Percentiles rank a stretch among this genome's conserved stretches.
These are phyloP conservation scores for Podabrus alpinus DNA, from an alignment of 2,888 invertebrate species.

Conservation along the genomic window DNA sequence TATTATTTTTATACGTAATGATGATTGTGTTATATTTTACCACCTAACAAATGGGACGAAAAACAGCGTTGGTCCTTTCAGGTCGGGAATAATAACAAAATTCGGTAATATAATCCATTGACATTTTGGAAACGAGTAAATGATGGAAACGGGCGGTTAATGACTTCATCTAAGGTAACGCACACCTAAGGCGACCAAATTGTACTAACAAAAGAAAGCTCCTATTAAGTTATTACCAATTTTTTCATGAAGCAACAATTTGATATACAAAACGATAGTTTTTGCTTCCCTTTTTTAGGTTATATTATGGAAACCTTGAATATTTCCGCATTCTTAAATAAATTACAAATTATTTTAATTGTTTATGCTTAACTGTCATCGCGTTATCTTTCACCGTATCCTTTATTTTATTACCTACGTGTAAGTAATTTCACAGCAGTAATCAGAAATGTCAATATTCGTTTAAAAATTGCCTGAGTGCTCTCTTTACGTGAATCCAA, in stretches of 20 bases:
- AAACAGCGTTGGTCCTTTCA: not conserved
- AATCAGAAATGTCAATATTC: not conserved
- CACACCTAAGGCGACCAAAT: not conserved
- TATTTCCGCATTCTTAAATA: not conserved
- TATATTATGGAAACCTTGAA: not conserved
- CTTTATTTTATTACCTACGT: not conserved
- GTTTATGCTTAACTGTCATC: not conserved
- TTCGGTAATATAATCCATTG: not conserved
- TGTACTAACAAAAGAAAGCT: not conserved
- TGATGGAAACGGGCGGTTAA: not conserved
- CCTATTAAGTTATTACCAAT: not conserved
- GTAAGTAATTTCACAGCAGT: not conserved
- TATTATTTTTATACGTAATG: conserved; percentile 27
- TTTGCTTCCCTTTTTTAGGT: not conserved
- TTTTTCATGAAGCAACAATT: not conserved
- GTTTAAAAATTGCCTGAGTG: not conserved
- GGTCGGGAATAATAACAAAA: not conserved
- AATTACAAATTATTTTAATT: not conserved
- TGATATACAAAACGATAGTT: not conserved
- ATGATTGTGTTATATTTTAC: conserved; percentile 11
- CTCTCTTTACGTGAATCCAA: too few relatives aligned
- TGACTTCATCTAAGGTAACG: not conserved
- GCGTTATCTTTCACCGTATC: not conserved
- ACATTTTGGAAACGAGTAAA: not conserved
- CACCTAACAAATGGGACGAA: not conserved